Evolutionary conservation across 2,888 invertebrate genomes (phyloP).

Genomic region (Omphaloscelis lunosa): DNA sequence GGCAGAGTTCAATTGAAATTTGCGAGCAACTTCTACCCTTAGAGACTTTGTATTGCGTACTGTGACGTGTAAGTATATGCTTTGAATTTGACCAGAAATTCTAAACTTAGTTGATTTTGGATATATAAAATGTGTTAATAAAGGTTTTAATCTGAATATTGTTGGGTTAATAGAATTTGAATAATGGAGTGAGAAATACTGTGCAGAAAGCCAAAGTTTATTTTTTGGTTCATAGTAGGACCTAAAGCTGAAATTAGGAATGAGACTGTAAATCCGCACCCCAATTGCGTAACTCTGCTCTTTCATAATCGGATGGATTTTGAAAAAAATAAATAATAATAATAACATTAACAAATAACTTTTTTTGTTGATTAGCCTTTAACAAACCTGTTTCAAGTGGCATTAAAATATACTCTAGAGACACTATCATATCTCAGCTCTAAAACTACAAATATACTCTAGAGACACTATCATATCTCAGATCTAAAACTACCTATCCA

Average conservation of each 20-base stretch:
- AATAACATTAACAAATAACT: too few species aligned
- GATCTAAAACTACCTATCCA: too few species aligned
- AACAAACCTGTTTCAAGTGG: neutral
- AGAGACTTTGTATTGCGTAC: conserved; percentile 63
- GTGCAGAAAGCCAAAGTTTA: neutral
- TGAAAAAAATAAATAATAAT: too few species aligned
- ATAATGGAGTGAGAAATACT: neutral
- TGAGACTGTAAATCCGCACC: neutral
- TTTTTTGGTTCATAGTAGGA: neutral
- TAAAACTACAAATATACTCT: too few species aligned
- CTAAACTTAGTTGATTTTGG: conserved; percentile 7
- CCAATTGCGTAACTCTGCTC: neutral
- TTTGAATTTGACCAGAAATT: conserved; percentile 48
- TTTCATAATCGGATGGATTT: neutral
- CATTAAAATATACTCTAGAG: too few species aligned
- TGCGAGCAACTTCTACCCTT: conserved; percentile 70
- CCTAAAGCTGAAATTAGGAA: neutral
- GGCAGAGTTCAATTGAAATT: conserved; percentile 74
- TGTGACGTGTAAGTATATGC: conserved; percentile 58
- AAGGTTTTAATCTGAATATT: neutral
- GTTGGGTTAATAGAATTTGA: neutral
- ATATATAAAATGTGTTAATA: neutral
- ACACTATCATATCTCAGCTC: too few species aligned
- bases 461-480: too few species aligned
- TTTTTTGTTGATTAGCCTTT: neutral